A percentile compares a stretch with the other conserved stretches of the same genome.
Conservation (phyloP, 64 coral and sea anemone species). For the Stichodactyla mertensii region DNA sequence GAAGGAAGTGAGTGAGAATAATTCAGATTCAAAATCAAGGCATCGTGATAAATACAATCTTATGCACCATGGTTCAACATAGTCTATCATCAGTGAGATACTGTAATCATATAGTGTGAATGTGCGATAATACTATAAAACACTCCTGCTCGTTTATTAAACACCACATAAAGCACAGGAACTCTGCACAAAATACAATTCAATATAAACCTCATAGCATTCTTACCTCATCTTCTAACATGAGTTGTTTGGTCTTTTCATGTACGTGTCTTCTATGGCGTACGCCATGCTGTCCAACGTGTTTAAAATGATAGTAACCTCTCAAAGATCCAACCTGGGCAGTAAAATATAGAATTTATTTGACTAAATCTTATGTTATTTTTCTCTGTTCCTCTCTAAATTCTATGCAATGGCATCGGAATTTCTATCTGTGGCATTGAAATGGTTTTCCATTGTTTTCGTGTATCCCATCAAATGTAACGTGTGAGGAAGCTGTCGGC, state of each 20-base stretch:
- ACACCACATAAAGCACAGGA: not conserved
- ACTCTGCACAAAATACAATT: too few relatives aligned
- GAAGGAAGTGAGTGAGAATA: not conserved
- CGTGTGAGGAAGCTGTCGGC: not conserved
- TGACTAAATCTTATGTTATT: not conserved
- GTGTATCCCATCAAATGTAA: not conserved
- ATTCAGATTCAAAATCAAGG: too few relatives aligned
- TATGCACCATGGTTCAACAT: too few relatives aligned
- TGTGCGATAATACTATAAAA: not conserved
- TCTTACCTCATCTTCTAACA: slow-evolving; percentile 77
- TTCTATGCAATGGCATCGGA: not conserved
- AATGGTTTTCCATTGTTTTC: not conserved
- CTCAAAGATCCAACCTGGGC: slow-evolving; percentile 77
- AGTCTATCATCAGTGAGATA: too few relatives aligned
- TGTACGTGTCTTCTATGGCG: slow-evolving; percentile 55
- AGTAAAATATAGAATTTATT: not conserved
- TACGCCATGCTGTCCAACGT: slow-evolving; percentile 41
- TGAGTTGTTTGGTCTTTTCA: slow-evolving; percentile 79
- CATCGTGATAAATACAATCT: too few relatives aligned
- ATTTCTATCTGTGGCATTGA: not conserved
- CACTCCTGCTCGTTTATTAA: too few relatives aligned
- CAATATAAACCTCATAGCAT: too few relatives aligned
- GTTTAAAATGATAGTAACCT: slow-evolving; percentile 97
- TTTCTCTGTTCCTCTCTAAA: not conserved
- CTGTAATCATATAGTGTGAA: not conserved